A percentile compares a stretch with the other conserved stretches of the same genome.
These are phyloP conservation scores for Phoxinus phoxinus DNA, from an alignment of 2,113 vertebrate genomes.

Conservation along the genomic window DNA sequence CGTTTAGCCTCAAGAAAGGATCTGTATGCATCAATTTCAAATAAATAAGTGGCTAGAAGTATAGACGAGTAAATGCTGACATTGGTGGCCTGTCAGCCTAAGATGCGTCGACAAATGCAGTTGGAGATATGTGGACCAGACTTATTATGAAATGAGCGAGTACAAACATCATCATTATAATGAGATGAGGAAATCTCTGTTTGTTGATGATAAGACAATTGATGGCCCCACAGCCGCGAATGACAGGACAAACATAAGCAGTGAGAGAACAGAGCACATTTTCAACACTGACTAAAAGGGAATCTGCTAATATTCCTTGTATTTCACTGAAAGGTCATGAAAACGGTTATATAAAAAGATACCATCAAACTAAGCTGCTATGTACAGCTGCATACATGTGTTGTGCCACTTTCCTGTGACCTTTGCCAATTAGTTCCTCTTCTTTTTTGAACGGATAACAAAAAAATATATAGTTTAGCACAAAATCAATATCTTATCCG, in stretches of 20 bases:
- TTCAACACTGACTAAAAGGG: not conserved
- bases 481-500: not conserved
- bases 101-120: conserved; percentile 2
- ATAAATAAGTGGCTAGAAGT: not conserved
- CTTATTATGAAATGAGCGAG: conserved; percentile 28
- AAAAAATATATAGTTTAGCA: not conserved
- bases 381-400: not conserved
- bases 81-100: not conserved
- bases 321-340: not conserved
- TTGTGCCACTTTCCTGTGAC: not conserved
- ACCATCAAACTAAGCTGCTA: not conserved
- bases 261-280: not conserved
- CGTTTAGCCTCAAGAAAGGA: conserved; percentile 11
- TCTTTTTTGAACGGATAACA: not conserved
- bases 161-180: conserved; percentile 31
- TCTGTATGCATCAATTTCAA: conserved; percentile 19
- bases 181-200: conserved; percentile 37
- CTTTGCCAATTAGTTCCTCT: not conserved
- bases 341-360: not conserved
- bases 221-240: not conserved
- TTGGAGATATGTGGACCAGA: conserved; percentile 19
- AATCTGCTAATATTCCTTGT: not conserved
- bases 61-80: not conserved
- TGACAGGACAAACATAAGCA: conserved; percentile 23
- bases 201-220: conserved; percentile 32